phyloP scores from a whole-genome alignment of 2,797 vertebrate species.

The Eutrigla gurnardus region DNA sequence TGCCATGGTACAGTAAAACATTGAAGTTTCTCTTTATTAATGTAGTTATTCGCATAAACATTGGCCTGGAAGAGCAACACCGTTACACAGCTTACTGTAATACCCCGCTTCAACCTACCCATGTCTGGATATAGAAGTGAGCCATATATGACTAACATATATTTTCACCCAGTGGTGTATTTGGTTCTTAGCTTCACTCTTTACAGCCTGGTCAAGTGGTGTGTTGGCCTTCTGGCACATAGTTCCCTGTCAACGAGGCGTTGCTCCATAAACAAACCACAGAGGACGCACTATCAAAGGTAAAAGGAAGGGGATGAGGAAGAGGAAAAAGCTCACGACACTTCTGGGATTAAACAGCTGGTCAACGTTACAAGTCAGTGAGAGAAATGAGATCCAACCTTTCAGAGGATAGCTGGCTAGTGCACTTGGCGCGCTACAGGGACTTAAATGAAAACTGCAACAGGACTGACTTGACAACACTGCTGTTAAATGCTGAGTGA shows the following conservation, averaged over 20 bases:
- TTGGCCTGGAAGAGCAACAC: neutral
- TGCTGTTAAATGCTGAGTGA: slow-evolving; percentile 27
- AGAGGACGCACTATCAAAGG: slow-evolving; percentile 49
- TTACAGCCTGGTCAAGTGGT: slow-evolving; percentile 49
- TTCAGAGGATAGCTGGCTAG: slow-evolving; percentile 15
- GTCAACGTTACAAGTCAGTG: slow-evolving; percentile 34
- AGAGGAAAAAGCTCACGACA: slow-evolving; percentile 40
- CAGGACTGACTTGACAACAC: slow-evolving; percentile 18
- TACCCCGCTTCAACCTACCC: neutral
- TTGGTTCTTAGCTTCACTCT: slow-evolving; percentile 41
- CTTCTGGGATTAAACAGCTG: slow-evolving; percentile 55
- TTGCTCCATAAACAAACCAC: slow-evolving; percentile 62
- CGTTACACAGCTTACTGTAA: slow-evolving; percentile 7
- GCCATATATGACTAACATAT: slow-evolving; percentile 14
- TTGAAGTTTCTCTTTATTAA: neutral
- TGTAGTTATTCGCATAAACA: neutral
- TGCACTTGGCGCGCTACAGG: slow-evolving; percentile 6
- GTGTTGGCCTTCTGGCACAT: slow-evolving; percentile 35
- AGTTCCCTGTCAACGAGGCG: slow-evolving; percentile 55
- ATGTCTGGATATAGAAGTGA: neutral
- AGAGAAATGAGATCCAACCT: slow-evolving; percentile 32
- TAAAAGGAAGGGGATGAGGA: slow-evolving; percentile 36
- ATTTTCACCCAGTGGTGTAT: slow-evolving; percentile 28
- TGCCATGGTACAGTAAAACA: neutral
- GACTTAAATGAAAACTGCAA: slow-evolving; percentile 17